These are phyloP conservation scores for Elegia similella DNA, from an alignment of 2,888 invertebrate genomes.

Conservation along the genomic window DNA sequence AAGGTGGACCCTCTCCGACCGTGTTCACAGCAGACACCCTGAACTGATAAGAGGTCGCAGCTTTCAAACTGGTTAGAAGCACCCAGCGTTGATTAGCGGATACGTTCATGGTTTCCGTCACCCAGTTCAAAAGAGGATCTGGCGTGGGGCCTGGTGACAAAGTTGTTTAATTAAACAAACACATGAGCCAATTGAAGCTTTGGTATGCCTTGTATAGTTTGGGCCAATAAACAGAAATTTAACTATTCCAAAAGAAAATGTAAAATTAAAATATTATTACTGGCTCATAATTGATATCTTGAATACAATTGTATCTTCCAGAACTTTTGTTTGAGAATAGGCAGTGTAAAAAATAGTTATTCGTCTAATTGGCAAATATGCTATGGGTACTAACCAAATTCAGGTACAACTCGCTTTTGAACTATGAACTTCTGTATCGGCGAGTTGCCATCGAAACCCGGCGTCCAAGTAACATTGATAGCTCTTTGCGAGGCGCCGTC, in stretches of 20 bases:
- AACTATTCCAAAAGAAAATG: too few relatives aligned
- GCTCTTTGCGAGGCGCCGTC: constrained; percentile 86
- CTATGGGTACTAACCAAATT: constrained; percentile 85
- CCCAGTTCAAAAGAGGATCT: constrained; percentile 93
- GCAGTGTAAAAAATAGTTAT: too few relatives aligned
- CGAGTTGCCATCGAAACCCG: constrained; percentile 98
- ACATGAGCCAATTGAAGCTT: not conserved
- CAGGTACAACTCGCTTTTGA: constrained; percentile 94
- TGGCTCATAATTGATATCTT: too few relatives aligned
- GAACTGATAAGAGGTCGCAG: constrained; percentile 97
- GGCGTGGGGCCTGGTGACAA: constrained; percentile 87
- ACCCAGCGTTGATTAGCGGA: constrained; percentile 90
- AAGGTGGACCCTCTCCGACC: constrained; percentile 96
- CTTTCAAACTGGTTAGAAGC: constrained; percentile 92
- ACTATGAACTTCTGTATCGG: constrained; percentile 95
- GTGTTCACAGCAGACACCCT: constrained; percentile 97
- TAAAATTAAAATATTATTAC: too few relatives aligned
- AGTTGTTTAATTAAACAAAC: not conserved
- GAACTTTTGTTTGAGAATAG: too few relatives aligned
- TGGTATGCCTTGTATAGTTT: too few relatives aligned
- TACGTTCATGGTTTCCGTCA: constrained; percentile 92
- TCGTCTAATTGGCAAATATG: too few relatives aligned
- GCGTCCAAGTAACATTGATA: constrained; percentile 96
- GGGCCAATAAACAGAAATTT: too few relatives aligned
- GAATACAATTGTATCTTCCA: too few relatives aligned